Conservation (phyloP, 2,797 vertebrate species). For the Phalanger gymnotis region DNA sequence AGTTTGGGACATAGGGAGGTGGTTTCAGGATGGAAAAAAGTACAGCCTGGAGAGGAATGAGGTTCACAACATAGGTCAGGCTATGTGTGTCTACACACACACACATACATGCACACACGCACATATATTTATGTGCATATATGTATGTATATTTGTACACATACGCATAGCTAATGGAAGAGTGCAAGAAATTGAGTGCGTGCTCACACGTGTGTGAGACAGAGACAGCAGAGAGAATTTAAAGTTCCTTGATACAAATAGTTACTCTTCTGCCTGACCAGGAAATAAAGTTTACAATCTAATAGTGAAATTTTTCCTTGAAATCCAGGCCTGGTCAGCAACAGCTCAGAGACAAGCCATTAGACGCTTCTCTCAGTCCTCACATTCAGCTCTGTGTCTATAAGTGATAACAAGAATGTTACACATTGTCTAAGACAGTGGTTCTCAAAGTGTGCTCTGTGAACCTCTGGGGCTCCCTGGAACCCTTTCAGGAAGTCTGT, state of each 20-base stretch:
- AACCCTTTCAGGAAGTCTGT: neutral
- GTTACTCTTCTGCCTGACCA: neutral
- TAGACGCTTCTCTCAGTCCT: neutral
- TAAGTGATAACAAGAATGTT: neutral
- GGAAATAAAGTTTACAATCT: neutral
- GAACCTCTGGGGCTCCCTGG: neutral
- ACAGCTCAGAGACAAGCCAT: neutral
- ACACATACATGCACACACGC: too few relatives aligned
- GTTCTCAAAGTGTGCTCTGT: too few relatives aligned
- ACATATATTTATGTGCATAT: neutral
- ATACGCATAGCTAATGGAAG: neutral
- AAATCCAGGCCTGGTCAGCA: neutral
- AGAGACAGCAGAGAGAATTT: neutral
- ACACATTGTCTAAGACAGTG: neutral
- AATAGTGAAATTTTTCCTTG: neutral
- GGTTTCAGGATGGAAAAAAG: too few relatives aligned
- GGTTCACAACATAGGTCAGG: too few relatives aligned
- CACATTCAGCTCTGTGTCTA: neutral
- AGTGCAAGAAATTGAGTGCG: neutral
- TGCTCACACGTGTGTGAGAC: neutral
- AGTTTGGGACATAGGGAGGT: too few relatives aligned
- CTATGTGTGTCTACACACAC: too few relatives aligned
- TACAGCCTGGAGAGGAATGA: too few relatives aligned
- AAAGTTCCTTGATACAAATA: neutral
- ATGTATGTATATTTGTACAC: too few relatives aligned